These are phyloP conservation scores for Pinna nobilis DNA, from an alignment of 1,140 invertebrate species.

Conservation along the genomic window DNA sequence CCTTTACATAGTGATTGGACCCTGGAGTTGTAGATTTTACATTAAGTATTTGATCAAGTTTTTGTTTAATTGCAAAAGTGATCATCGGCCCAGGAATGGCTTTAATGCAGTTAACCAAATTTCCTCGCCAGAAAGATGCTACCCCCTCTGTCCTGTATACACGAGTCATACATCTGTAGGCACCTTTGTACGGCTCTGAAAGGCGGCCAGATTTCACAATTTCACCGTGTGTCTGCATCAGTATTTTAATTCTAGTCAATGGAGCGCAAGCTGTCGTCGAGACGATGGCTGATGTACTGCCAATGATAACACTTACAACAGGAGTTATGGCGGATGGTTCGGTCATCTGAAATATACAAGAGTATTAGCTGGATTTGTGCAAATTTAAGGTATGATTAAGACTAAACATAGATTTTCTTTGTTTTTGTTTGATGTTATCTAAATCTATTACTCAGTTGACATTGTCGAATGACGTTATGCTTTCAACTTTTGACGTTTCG, in stretches of 20 bases:
- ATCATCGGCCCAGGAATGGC: conserved; percentile 1
- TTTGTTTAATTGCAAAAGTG: background rate
- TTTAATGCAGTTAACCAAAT: background rate
- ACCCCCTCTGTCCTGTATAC: conserved; percentile 9
- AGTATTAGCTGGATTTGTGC: no score
- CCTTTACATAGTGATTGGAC: background rate
- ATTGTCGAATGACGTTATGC: no score
- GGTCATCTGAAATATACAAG: background rate
- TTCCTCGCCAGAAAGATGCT: conserved; percentile 12
- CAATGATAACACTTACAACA: background rate
- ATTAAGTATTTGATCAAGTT: background rate
- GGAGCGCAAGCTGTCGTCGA: background rate
- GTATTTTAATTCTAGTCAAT: background rate
- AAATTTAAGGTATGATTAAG: no score
- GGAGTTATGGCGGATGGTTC: background rate
- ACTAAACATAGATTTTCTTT: no score
- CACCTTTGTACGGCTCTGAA: background rate
- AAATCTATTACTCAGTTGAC: no score
- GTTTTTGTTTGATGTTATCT: no score
- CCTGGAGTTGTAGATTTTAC: background rate
- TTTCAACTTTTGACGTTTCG: no score
- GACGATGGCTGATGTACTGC: background rate
- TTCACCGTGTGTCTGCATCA: conserved; percentile 13
- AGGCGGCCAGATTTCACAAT: conserved; percentile 8
- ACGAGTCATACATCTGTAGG: background rate